Conservation (phyloP, 2,888 invertebrate species). For the Morpho helenor region DNA sequence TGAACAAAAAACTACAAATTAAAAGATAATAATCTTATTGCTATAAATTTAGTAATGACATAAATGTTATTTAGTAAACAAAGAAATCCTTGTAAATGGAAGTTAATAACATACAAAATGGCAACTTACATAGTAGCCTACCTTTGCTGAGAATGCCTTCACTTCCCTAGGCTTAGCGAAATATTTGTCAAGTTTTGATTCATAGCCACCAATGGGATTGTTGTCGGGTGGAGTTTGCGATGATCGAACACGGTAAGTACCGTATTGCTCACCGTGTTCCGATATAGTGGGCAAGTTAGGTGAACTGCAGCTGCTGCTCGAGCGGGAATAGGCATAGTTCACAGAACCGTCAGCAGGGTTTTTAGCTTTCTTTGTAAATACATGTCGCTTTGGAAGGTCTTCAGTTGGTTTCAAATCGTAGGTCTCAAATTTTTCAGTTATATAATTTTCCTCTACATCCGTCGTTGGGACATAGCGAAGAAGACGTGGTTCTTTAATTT, state of each 20-base stretch:
- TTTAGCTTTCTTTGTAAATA: slow-evolving; percentile 65
- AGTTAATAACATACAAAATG: background rate
- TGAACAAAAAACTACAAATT: too few relatives aligned
- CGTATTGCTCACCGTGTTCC: slow-evolving; percentile 64
- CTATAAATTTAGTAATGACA: slow-evolving; percentile 2
- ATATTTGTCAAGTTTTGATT: slow-evolving; percentile 66
- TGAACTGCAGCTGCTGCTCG: slow-evolving; percentile 68
- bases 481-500: slow-evolving; percentile 61
- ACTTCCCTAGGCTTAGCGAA: slow-evolving; percentile 60
- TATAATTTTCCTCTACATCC: slow-evolving; percentile 62
- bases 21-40: too few relatives aligned
- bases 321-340: slow-evolving; percentile 67
- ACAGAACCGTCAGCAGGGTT: slow-evolving; percentile 67
- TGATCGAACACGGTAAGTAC: slow-evolving; percentile 54
- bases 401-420: slow-evolving; percentile 61
- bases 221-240: slow-evolving; percentile 39
- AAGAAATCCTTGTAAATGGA: background rate
- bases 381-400: slow-evolving; percentile 55
- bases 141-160: slow-evolving; percentile 58
- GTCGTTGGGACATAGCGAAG: slow-evolving; percentile 65
- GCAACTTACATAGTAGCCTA: slow-evolving; percentile 33
- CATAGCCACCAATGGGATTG: slow-evolving; percentile 48
- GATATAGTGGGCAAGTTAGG: slow-evolving; percentile 70
- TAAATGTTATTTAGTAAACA: slow-evolving; percentile 6
- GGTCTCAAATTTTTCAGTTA: slow-evolving; percentile 66